phyloP scores from a whole-genome alignment of 2,797 vertebrate species.

The Chelon auratus region DNA sequence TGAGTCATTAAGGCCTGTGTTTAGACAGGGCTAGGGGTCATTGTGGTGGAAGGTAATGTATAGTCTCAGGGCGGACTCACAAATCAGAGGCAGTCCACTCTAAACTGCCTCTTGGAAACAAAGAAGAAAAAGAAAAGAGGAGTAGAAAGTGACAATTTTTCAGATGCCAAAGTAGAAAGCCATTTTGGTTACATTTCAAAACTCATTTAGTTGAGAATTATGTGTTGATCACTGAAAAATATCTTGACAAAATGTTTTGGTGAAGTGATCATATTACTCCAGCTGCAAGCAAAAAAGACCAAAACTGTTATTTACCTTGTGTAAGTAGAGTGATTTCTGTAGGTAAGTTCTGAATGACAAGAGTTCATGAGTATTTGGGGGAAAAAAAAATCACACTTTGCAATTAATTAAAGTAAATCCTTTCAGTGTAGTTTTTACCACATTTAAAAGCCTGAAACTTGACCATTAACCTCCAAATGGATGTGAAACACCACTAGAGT shows the following conservation, averaged over 20 bases:
- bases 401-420: conserved; percentile 87
- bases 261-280: conserved; percentile 55
- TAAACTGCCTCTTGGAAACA: conserved; percentile 35
- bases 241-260: conserved; percentile 63
- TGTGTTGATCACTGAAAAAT: conserved; percentile 56
- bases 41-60: conserved; percentile 58
- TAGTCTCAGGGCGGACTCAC: conserved; percentile 59
- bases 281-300: conserved; percentile 50
- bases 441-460: conserved; percentile 88
- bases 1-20: conserved; percentile 75
- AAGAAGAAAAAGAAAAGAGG: conserved; percentile 17
- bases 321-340: conserved; percentile 54
- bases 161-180: conserved; percentile 15
- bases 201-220: conserved; percentile 41
- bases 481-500: conserved; percentile 80
- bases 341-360: conserved; percentile 66
- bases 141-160: conserved; percentile 10
- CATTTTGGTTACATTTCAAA: conserved; percentile 49
- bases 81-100: conserved; percentile 57
- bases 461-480: conserved; percentile 90
- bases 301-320: conserved; percentile 67
- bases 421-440: conserved; percentile 83
- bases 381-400: conserved; percentile 76
- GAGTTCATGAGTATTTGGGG: conserved; percentile 65
- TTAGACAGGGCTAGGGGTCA: conserved; percentile 72